These are phyloP conservation scores for Danio choprae DNA, from an alignment of 2,797 vertebrate genomes.

Conservation along the genomic window DNA sequence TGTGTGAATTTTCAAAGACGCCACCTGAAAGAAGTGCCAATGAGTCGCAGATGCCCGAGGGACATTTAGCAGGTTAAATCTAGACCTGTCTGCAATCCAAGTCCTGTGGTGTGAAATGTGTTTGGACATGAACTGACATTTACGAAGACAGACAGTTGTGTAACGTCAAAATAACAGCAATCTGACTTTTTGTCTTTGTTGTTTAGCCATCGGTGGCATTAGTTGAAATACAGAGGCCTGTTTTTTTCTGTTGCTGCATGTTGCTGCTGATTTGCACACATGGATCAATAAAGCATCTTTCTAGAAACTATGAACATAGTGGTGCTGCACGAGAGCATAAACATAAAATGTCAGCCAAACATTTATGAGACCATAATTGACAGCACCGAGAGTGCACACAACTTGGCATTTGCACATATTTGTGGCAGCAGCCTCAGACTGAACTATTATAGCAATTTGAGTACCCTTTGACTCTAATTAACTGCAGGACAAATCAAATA, in stretches of 20 bases:
- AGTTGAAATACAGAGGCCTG: not conserved
- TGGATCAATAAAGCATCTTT: slow-evolving; percentile 23
- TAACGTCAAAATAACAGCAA: not conserved
- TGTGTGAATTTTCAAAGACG: not conserved
- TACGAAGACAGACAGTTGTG: not conserved
- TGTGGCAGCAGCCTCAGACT: slow-evolving; percentile 20
- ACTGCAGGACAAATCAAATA: slow-evolving; percentile 21
- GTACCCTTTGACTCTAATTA: slow-evolving; percentile 35
- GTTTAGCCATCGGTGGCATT: not conserved
- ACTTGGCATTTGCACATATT: slow-evolving; percentile 42
- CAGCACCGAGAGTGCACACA: slow-evolving; percentile 31
- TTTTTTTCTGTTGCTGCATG: not conserved
- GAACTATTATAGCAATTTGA: slow-evolving; percentile 34
- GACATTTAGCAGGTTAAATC: slow-evolving; percentile 8
- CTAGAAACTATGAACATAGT: slow-evolving; percentile 3
- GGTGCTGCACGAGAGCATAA: slow-evolving; percentile 8
- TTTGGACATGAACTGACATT: not conserved
- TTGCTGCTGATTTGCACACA: not conserved
- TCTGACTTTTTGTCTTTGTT: not conserved
- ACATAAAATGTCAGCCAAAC: slow-evolving; percentile 48
- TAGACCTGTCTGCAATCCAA: not conserved
- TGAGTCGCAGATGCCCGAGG: slow-evolving; percentile 1
- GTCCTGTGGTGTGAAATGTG: not conserved
- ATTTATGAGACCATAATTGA: slow-evolving; percentile 42
- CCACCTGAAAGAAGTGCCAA: not conserved